Percentiles rank a stretch among this genome's conserved stretches.
Evolutionary conservation across 1,140 invertebrate genomes (phyloP).

Genomic region (Nephotettix cincticeps): DNA sequence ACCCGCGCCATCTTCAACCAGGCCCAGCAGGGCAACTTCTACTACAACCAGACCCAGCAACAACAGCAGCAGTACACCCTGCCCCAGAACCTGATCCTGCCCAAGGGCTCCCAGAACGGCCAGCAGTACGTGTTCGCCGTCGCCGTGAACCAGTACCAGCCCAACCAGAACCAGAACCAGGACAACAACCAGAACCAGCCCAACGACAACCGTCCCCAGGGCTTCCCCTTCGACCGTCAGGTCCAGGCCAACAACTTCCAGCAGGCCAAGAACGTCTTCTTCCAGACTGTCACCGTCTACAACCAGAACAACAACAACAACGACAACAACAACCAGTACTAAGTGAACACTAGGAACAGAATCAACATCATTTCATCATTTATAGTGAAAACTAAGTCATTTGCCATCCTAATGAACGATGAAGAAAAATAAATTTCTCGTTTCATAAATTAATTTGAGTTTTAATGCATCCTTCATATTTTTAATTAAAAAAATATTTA

Average conservation of each 20-base stretch:
- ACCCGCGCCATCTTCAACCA: conserved; percentile 56
- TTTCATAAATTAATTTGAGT: too few relatives aligned
- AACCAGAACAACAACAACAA: background rate
- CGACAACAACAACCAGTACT: background rate
- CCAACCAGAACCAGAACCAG: background rate
- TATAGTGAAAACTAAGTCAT: too few relatives aligned
- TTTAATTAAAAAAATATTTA: too few relatives aligned
- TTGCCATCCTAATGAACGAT: too few relatives aligned
- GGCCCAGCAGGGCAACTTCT: conserved; percentile 49
- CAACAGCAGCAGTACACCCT: conserved; percentile 46
- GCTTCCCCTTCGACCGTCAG: conserved; percentile 38
- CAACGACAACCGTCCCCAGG: conserved; percentile 29
- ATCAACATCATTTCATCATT: too few relatives aligned
- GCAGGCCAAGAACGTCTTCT: conserved; percentile 32
- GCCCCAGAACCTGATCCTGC: conserved; percentile 60
- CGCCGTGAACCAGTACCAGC: conserved; percentile 51
- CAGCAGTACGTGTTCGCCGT: conserved; percentile 60
- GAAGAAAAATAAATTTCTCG: too few relatives aligned
- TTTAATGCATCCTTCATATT: too few relatives aligned
- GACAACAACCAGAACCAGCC: conserved; percentile 25
- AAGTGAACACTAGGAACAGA: too few relatives aligned
- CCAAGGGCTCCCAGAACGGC: conserved; percentile 59
- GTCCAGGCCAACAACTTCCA: conserved; percentile 28
- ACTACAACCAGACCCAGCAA: conserved; percentile 13
- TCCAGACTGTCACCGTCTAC: conserved; percentile 30